A percentile compares a stretch with the other conserved stretches of the same genome.
Evolutionary conservation across 2,113 vertebrate species (phyloP).

Genomic region (Oophaga pumilio): DNA sequence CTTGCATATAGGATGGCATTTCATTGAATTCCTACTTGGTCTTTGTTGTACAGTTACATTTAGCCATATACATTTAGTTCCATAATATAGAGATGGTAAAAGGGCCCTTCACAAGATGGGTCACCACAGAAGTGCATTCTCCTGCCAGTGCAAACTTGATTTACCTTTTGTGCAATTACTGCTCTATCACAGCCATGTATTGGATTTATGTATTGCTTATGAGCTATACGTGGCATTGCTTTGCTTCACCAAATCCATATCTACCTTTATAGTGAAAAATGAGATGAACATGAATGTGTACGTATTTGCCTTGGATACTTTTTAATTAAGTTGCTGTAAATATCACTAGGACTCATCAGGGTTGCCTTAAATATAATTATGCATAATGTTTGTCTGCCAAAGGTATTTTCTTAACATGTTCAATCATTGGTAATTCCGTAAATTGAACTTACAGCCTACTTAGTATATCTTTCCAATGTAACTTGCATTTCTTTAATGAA

Average conservation of each 20-base stretch:
- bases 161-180: constrained; percentile 6
- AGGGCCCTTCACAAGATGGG: not conserved
- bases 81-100: not conserved
- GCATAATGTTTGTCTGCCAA: constrained; percentile 50
- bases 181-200: constrained; percentile 6
- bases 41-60: constrained; percentile 23
- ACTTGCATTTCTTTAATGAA: not conserved
- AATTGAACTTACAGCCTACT: not conserved
- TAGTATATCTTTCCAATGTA: not conserved
- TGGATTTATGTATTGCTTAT: constrained; percentile 9
- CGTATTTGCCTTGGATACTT: constrained; percentile 48
- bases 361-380: constrained; percentile 53
- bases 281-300: constrained; percentile 44
- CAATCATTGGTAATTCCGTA: constrained; percentile 24
- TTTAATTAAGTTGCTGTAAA: constrained; percentile 47
- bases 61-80: not conserved
- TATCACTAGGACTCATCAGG: constrained; percentile 39
- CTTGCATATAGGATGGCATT: not conserved
- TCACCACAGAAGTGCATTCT: constrained; percentile 20
- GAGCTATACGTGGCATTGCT: not conserved
- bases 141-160: not conserved
- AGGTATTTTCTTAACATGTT: constrained; percentile 19
- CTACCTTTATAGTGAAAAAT: constrained; percentile 5
- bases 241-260: not conserved
- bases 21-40: not conserved